Evolutionary conservation across 2,888 invertebrate genomes (phyloP), one percentile per base, ranked within the genome.

Genomic region (Ophion costatus): DNA sequence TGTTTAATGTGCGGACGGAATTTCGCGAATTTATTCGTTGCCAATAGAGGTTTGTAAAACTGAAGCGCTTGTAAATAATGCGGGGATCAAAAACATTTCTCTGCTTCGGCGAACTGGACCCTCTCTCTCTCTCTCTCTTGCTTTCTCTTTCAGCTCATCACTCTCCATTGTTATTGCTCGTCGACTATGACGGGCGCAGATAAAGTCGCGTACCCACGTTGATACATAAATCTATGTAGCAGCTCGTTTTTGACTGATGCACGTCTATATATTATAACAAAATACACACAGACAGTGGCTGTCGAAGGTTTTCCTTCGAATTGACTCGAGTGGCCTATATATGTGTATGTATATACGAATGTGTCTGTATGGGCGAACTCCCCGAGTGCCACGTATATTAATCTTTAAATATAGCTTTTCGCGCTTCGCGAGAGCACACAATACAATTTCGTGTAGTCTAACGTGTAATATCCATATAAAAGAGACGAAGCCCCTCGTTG

Each of bases 391-490:
- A 24, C 66, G 66, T 66, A 74, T 66, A 74, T 80, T 74, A 80
- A 59, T 77, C 80, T 80, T 77, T 69, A 85, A 85, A 85, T 80
- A 85, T 80, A 70, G 73, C 56, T 56, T 51, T 17, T 56, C 59
- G n/a, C 45, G 11, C 82, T 22, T 64, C 61, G 64, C 61, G 38
- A 79, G 66, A 14, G 70, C 29, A 79, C 64, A 67, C 70, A 75
- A 82, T 77, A 80, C 71, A 82, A 83, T 83, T 85, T 69, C 77
- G 74, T 67, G 22, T 63, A 70, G 66, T 83, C 82, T 85, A 85
- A 85, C 82, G 14, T 80, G 85, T 76, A 82, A 85, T 83, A 85
- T 85, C 82, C 80, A 85, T 83, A 82, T 70, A 78, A 77, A 61
- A 76, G 45, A 10, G 45, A 73, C 56, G 63, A 20, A 33, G 51